Conservation (phyloP, 2,113 vertebrate genomes). For the Piprites chloris region DNA sequence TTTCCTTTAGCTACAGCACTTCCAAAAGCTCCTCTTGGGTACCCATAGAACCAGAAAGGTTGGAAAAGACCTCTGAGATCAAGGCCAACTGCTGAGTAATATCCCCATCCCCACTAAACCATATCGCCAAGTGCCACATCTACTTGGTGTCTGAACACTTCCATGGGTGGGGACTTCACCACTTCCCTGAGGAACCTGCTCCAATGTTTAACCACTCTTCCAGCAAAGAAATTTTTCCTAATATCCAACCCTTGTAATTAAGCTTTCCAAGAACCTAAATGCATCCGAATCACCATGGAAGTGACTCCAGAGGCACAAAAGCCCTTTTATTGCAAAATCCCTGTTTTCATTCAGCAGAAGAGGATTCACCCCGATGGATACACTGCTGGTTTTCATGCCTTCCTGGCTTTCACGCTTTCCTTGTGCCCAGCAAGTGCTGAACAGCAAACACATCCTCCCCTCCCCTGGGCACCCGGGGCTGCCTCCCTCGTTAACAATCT, state of each 20-base stretch:
- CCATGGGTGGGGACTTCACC: not conserved
- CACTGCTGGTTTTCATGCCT: not conserved
- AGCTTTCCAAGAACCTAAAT: not conserved
- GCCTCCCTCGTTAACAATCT: not conserved
- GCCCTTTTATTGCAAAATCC: not conserved
- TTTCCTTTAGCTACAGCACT: not conserved
- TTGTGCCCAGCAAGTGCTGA: not conserved
- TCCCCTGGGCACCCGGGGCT: not conserved
- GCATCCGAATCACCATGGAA: rapidly evolving
- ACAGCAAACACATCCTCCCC: not conserved
- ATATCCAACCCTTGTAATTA: not conserved
- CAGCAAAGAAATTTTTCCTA: not conserved
- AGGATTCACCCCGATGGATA: not conserved
- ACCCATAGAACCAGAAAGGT: not conserved
- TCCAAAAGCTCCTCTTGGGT: not conserved
- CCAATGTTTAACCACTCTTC: not conserved
- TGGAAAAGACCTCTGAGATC: not conserved
- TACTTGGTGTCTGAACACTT: rapidly evolving
- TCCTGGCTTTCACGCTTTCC: not conserved
- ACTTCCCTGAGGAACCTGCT: not conserved
- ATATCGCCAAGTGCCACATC: not conserved
- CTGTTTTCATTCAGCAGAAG: rapidly evolving
- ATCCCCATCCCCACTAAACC: rapidly evolving
- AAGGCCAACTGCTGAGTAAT: rapidly evolving
- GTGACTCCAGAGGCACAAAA: not conserved